Percentiles rank a stretch among this genome's conserved stretches.
phyloP scores from a whole-genome alignment of 2,113 vertebrate species.

The Caretta caretta region DNA sequence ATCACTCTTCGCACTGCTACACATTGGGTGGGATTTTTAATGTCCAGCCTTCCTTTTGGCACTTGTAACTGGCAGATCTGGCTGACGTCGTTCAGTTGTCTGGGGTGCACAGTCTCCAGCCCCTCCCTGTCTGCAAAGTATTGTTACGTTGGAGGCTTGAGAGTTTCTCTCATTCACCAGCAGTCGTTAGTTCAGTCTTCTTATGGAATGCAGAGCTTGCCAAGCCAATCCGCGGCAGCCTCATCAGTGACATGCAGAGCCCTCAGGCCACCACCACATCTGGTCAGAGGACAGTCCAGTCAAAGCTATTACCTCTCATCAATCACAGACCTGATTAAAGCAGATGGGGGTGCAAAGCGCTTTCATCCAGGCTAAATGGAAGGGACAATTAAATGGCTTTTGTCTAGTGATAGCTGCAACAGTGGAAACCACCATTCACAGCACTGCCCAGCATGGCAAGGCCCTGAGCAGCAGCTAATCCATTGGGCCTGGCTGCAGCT shows the following conservation, averaged over 20 bases:
- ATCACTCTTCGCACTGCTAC: background rate
- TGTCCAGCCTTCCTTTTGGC: too few species aligned
- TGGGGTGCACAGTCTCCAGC: background rate
- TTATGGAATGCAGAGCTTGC: too few species aligned
- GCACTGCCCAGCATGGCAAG: background rate
- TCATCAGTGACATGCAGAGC: too few species aligned
- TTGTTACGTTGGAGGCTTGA: background rate
- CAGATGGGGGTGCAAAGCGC: background rate
- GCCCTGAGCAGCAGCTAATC: background rate
- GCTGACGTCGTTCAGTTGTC: background rate
- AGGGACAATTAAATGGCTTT: background rate
- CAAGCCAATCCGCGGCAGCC: too few species aligned
- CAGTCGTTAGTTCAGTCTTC: too few species aligned
- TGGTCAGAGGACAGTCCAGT: too few species aligned
- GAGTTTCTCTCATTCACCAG: too few species aligned
- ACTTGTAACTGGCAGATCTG: background rate
- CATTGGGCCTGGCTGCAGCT: too few species aligned
- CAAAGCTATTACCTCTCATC: background rate
- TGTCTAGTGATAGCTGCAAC: background rate
- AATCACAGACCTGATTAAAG: background rate
- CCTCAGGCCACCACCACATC: too few species aligned
- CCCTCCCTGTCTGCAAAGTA: rapidly evolving
- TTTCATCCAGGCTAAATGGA: background rate
- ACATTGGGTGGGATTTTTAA: background rate
- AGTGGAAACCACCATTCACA: background rate